Evolutionary conservation across 2,888 invertebrate species (phyloP), one percentile per base, ranked within the genome.

Genomic region (Melieria omissa): DNA sequence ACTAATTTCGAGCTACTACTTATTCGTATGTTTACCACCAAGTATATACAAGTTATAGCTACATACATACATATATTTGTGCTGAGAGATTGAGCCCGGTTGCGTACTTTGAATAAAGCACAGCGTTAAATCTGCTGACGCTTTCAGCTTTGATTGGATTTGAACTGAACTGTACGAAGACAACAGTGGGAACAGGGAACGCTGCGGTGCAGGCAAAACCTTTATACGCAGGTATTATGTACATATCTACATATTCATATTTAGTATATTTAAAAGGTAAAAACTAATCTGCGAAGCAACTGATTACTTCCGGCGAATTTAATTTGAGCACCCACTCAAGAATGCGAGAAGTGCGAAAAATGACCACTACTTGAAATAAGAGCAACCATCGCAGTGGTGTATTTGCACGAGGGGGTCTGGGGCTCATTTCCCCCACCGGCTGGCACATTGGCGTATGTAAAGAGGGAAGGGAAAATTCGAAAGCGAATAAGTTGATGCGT

Each of bases 221-320:
- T 29, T 29, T 29, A 29, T 29, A 29, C 29, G 16, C 16, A 29
- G 29, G 29, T 29, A 29, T 29, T 29, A 29, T 10, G 47, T 63
- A 63, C 10, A 45, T 29, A 47, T 47, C 5, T 47, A 47, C 41
- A 12, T 47, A 63, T 14, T 12, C 29, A 7, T 2, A 54, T 54
- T 4, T 42, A 42, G n/a, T 60, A 41, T 10, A 57, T 41, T 29
- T 29, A 66, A 71, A 62, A 73, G 16, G 58, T 41, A 64, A 73
- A 78, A 78, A 77, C 77, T 78, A 78, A 78, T 78, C 78, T 76
- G 75, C 75, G 68, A 42, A 70, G 58, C 70, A 75, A 77, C 77
- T 78, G 78, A 80, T 78, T 76, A 80, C 80, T 80, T 80, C 80
- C 80, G 79, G 79, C 76, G 77, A 78, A 79, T 75, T 80, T 77